Evolutionary conservation across 1,140 invertebrate genomes (phyloP), one percentile per base, ranked within the genome.

Genomic region (Diprion similis): DNA sequence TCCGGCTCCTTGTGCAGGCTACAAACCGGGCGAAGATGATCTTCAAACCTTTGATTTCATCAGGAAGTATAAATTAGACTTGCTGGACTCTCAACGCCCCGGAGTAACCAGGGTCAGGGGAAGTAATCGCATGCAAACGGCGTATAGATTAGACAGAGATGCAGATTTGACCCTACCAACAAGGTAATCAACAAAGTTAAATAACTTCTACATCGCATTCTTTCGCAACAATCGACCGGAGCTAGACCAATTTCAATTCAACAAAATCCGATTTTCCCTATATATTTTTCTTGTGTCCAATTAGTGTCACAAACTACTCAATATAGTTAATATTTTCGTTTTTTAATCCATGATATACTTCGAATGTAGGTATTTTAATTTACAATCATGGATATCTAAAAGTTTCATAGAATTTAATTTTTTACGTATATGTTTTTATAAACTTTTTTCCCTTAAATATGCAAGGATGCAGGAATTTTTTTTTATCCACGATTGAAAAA

Each of bases 1-100:
- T 7, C 37, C 69, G 46, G 65, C 70, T 9, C 92, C 93, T 0
- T 95, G 94, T 77, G 90, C 90, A 0, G 88, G 91, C 46, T 91
- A 91, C 76, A 90, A 90, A 78, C 91, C 91, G 2, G 93, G 93
- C 10, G 93, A 95, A 79, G 92, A 94, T 74, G 94, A 95, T 85
- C 89, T 95, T 15, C 92, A 94, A 78, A 92, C 91, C 0, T 94
- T 94, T 77, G 95, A 96, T 84, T 92, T 96, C 47, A 95, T 96
- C 71, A 90, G 93, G 47, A 92, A 92, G 75, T 94, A 93, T 81
- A 88, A 90, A 65, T 83, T 96, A 75, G 95, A 96, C 82, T 80
- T 91, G 11, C 80, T 91, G 6, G 90, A 92, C 68, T 87, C 89
- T 0, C 87, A 89, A 76, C 89, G 90, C 77, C 89, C 91, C 0